These are phyloP conservation scores for Sinotaia quadrata DNA, from an alignment of 2,888 invertebrate species.

Conservation along the genomic window DNA sequence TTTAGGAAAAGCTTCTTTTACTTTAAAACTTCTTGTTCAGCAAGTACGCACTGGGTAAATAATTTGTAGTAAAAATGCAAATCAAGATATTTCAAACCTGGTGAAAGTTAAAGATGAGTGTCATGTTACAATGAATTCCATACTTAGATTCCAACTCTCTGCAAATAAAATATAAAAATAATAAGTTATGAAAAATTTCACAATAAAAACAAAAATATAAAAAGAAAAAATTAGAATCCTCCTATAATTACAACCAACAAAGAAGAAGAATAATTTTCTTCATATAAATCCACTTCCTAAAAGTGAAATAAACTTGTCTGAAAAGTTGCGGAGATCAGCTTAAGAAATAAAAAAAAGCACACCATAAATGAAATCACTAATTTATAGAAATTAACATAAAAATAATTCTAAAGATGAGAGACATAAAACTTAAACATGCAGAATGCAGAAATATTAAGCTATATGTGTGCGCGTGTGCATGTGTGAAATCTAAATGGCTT, in stretches of 20 bases:
- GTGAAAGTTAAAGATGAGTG: slow-evolving; percentile 92
- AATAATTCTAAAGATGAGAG: background rate
- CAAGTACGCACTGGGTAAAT: too few species aligned
- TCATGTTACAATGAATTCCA: slow-evolving; percentile 98
- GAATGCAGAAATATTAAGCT: background rate
- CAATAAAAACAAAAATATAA: too few species aligned
- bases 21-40: too few species aligned
- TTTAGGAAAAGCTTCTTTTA: too few species aligned
- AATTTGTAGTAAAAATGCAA: background rate
- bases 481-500: too few species aligned
- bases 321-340: too few species aligned
- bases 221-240: too few species aligned
- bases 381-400: background rate
- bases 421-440: background rate
- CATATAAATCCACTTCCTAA: too few species aligned
- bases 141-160: slow-evolving; percentile 91
- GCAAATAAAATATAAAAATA: slow-evolving; percentile 52
- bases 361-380: background rate
- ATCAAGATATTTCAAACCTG: slow-evolving; percentile 76
- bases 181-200: background rate
- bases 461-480: too few species aligned
- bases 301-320: too few species aligned
- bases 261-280: too few species aligned
- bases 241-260: too few species aligned
- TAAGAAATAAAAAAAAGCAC: background rate